phyloP scores from a whole-genome alignment of 2,888 invertebrate species.

The Bellardia bayeri region DNA sequence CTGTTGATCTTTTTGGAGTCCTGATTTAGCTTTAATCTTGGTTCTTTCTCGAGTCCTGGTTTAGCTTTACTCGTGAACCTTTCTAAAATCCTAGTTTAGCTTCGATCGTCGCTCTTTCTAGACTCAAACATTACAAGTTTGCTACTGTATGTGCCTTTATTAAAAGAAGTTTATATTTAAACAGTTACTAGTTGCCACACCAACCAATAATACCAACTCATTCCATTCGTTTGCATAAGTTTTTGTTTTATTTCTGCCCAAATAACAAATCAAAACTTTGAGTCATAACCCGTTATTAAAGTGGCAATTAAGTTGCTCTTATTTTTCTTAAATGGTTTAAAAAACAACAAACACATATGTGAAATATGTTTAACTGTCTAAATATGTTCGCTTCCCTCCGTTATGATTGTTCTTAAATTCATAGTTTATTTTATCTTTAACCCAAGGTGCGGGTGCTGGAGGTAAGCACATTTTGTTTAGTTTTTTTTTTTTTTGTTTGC shows the following conservation, averaged over 20 bases:
- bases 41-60: too few relatives aligned
- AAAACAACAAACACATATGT: conserved; percentile 37
- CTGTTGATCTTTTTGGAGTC: too few relatives aligned
- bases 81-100: too few relatives aligned
- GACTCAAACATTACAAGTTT: too few relatives aligned
- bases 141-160: too few relatives aligned
- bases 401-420: conserved; percentile 59
- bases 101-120: too few relatives aligned
- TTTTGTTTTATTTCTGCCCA: background rate
- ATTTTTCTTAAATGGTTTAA: conserved; percentile 56
- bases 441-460: conserved; percentile 65
- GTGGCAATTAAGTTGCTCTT: conserved; percentile 71
- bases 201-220: background rate
- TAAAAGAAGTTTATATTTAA: too few relatives aligned
- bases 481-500: conserved; percentile 21
- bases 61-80: too few relatives aligned
- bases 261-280: conserved; percentile 58
- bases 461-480: conserved; percentile 19
- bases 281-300: conserved; percentile 72
- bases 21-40: too few relatives aligned
- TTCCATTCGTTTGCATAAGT: background rate
- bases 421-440: conserved; percentile 57
- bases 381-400: conserved; percentile 13
- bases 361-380: conserved; percentile 10
- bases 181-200: too few relatives aligned